These are phyloP conservation scores for Cheilosia soror DNA, from an alignment of 2,888 invertebrate species.

Conservation along the genomic window DNA sequence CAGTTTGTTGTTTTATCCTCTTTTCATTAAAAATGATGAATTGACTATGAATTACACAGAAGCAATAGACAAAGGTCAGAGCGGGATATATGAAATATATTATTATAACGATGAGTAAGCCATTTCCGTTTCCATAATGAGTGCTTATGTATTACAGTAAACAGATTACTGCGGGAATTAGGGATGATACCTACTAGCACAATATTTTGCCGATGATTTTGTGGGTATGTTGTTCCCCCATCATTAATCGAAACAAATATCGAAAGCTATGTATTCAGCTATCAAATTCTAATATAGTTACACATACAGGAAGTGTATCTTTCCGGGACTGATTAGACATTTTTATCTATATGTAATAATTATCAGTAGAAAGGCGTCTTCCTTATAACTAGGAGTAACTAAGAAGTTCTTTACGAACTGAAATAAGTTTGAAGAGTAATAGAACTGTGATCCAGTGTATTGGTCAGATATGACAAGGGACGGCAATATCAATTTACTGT, in stretches of 20 bases:
- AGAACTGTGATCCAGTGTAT: too few relatives aligned
- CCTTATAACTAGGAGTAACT: too few relatives aligned
- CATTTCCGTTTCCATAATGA: not conserved
- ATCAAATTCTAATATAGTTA: too few relatives aligned
- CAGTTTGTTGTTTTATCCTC: slow-evolving; percentile 32
- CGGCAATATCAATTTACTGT: too few relatives aligned
- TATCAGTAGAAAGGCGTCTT: too few relatives aligned
- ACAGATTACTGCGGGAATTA: slow-evolving; percentile 11
- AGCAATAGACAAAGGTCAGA: slow-evolving; percentile 33
- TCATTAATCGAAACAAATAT: not conserved
- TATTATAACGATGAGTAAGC: slow-evolving; percentile 28
- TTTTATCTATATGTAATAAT: too few relatives aligned
- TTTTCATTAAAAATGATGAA: slow-evolving; percentile 51
- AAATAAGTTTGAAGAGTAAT: too few relatives aligned
- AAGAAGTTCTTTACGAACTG: too few relatives aligned
- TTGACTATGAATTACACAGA: slow-evolving; percentile 49
- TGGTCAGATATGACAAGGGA: too few relatives aligned
- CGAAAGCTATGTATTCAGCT: too few relatives aligned
- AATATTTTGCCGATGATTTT: not conserved
- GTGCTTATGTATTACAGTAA: slow-evolving; percentile 21
- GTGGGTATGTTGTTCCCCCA: not conserved
- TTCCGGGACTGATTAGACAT: too few relatives aligned
- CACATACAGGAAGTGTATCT: too few relatives aligned
- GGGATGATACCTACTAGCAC: not conserved
- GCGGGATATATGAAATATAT: slow-evolving; percentile 10